Base-by-base conservation (phyloP, 1,140 invertebrate genomes). In the Spodoptera frugiperda region DNA sequence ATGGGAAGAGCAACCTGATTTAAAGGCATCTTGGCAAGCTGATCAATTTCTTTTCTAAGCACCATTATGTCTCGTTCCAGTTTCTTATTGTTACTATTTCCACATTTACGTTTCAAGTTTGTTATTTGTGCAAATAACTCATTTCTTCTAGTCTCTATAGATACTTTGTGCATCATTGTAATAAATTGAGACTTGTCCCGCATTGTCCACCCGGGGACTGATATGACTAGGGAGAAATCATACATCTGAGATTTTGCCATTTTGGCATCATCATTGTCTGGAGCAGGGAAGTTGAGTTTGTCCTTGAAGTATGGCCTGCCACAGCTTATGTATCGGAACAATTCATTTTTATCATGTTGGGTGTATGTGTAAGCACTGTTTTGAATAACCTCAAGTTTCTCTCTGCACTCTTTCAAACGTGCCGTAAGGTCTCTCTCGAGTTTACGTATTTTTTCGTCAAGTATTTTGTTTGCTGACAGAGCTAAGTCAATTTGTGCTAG, bases 271-370 rank as follows among this genome's bases (percentile, higher is more conserved):
- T 84, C 83, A 82, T 93, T 93, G 48, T 88, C 84, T 11, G 91
- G 91, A 8, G 92, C 87, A 1, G 86, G 79, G 71, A 88, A 91
- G 54, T 84, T 83, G 10, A 55, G 19, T 70, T 78, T 85, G 67
- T 93, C 92, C 80, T 88, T 93, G 51, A 93, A 93, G 68, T 93
- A 93, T 9, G 92, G 92, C 55, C 86, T 88, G 8, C 91, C 91
- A 80, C 88, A 92, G 39, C 71, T 82, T 3, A 88, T 79, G 67
- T 89, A 89, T 6, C 83, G 80, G 54, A 91, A 92, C 21, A 54
- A 39, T 77, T 84, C 81, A n/a, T 65, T 10, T 77, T 79, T 86
- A 5, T 88, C 82, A 11, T 54, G 12, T n/a, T 39, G 46, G 55
- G 49, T 68, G 14, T 74, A 4, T 59, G 49, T 68, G 12, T 74